These are phyloP conservation scores for Isaurus tuberculatus DNA, from an alignment of 92 coral and sea anemone species.

Conservation along the genomic window DNA sequence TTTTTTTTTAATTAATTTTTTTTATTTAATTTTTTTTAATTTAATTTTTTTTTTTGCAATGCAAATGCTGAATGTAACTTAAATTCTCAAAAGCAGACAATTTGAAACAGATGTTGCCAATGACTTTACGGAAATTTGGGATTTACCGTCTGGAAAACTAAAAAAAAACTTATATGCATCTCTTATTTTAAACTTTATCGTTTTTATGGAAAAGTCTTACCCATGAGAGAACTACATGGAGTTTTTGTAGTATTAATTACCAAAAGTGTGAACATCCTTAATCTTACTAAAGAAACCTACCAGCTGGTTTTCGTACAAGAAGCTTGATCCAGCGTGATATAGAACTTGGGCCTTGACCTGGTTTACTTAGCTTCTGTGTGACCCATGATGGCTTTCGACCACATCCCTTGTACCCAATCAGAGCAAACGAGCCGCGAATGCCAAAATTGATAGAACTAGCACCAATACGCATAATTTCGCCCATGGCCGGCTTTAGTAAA, in stretches of 20 bases:
- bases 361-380: constrained; percentile 46
- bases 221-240: neutral
- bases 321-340: constrained; percentile 53
- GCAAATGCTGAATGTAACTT: no score
- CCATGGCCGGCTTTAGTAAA: neutral
- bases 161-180: no score
- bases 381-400: constrained; percentile 74
- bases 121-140: neutral
- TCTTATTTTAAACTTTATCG: no score
- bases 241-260: neutral
- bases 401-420: constrained; percentile 73
- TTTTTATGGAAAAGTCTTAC: no score
- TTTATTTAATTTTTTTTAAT: no score
- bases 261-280: neutral
- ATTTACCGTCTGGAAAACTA: no score
- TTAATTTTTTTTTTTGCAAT: no score
- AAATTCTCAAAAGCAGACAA: no score
- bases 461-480: constrained; percentile 32
- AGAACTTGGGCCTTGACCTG: constrained; percentile 55
- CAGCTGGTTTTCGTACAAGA: constrained; percentile 9
- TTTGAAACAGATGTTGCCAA: no score
- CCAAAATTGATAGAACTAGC: constrained; percentile 16
- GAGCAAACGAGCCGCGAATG: constrained; percentile 64
- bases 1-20: no score
- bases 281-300: neutral